These are phyloP conservation scores for Rhimphoctona megacephalus DNA, from an alignment of 2,888 invertebrate species.

Conservation along the genomic window DNA sequence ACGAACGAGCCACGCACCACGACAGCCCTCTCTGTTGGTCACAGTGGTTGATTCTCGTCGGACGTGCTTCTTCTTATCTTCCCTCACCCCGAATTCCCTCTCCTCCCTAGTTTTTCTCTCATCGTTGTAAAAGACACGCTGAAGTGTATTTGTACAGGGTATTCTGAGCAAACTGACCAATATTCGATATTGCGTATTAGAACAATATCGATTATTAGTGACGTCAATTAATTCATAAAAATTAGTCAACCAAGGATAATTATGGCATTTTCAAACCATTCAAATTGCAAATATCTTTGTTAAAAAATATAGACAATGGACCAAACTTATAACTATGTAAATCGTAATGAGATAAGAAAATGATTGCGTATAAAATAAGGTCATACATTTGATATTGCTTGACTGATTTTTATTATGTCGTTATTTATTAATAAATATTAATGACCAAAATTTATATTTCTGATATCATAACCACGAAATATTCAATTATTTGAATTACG, in stretches of 20 bases:
- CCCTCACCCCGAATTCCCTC: conserved; percentile 64
- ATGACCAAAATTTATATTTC: not conserved
- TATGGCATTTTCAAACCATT: not conserved
- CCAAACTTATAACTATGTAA: too few species aligned
- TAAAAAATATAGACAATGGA: too few species aligned
- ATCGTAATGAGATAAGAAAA: too few species aligned
- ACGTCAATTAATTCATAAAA: not conserved
- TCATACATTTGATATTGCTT: too few species aligned
- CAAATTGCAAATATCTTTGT: not conserved
- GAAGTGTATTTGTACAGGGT: not conserved
- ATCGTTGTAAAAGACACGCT: conserved; percentile 36
- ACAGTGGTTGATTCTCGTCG: conserved; percentile 81
- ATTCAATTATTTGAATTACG: too few species aligned
- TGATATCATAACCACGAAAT: not conserved
- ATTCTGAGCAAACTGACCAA: not conserved
- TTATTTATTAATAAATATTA: not conserved
- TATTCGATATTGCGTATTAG: not conserved
- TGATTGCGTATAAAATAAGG: too few species aligned
- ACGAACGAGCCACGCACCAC: conserved; percentile 36
- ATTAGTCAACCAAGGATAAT: not conserved
- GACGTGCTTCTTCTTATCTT: conserved; percentile 55
- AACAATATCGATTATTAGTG: not conserved
- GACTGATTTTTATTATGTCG: too few species aligned
- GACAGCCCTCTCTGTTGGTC: conserved; percentile 74
- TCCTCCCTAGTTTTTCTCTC: conserved; percentile 30